These are phyloP conservation scores for Tetropium fuscum DNA, from an alignment of 2,888 invertebrate species.

Conservation along the genomic window DNA sequence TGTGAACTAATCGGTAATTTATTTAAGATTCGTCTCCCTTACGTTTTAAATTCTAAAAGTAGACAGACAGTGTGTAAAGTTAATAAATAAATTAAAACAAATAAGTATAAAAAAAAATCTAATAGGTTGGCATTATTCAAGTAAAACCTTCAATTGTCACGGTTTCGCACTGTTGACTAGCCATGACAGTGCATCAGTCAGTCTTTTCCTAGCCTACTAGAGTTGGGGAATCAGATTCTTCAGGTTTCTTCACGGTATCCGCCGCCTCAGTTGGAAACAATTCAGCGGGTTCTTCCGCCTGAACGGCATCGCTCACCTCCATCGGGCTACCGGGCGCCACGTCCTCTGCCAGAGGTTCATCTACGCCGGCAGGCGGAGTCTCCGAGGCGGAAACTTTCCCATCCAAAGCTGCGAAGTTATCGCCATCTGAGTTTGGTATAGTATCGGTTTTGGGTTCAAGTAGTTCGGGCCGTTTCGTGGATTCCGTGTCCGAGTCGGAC, in stretches of 20 bases:
- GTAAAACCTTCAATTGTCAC: constrained; percentile 6
- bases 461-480: constrained; percentile 23
- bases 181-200: constrained; percentile 3
- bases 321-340: not conserved
- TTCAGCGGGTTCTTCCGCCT: not conserved
- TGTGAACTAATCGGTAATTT: not conserved
- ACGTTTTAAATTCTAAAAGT: not conserved
- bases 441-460: constrained; percentile 42
- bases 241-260: not conserved
- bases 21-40: not conserved
- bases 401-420: constrained; percentile 23
- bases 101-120: constrained; percentile 10
- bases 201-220: constrained; percentile 16
- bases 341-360: constrained; percentile 14
- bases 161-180: constrained; percentile 7
- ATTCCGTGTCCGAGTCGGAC: constrained; percentile 38
- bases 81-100: constrained; percentile 23
- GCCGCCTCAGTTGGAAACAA: not conserved
- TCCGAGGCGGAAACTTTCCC: not conserved
- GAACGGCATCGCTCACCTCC: constrained; percentile 3
- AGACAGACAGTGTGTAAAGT: no score
- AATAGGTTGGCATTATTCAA: constrained; percentile 22
- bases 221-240: constrained; percentile 16
- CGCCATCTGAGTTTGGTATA: constrained; percentile 41
- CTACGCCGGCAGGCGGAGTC: constrained; percentile 12